Percentiles rank a stretch among this genome's conserved stretches.
Conservation (phyloP, 2,888 invertebrate genomes). For the Pandemis cinnamomeana region DNA sequence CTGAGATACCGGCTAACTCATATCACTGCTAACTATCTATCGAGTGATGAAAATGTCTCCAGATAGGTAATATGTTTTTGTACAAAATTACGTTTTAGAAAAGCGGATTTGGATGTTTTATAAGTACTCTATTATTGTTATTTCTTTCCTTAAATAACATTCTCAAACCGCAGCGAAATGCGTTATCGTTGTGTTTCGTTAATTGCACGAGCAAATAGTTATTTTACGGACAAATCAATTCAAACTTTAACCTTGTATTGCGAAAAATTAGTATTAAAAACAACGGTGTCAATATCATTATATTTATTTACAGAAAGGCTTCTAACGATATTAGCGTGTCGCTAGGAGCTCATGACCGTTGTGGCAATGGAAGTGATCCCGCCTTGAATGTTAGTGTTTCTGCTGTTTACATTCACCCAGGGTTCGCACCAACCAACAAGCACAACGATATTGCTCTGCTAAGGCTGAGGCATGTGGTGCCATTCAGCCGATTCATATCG, state of each 20-base stretch:
- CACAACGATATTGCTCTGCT: conserved; percentile 86
- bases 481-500: conserved; percentile 78
- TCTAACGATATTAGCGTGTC: conserved; percentile 78
- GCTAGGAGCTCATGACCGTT: conserved; percentile 82
- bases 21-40: too few species aligned
- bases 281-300: not conserved
- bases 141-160: not conserved
- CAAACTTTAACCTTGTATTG: not conserved
- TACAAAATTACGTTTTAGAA: too few species aligned
- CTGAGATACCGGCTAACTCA: too few species aligned
- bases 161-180: not conserved
- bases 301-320: conserved; percentile 59
- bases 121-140: not conserved
- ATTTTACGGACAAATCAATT: conserved; percentile 11
- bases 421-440: conserved; percentile 77
- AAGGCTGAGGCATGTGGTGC: conserved; percentile 77
- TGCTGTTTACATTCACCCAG: conserved; percentile 79
- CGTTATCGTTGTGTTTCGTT: conserved; percentile 1
- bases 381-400: conserved; percentile 80
- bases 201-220: conserved; percentile 4
- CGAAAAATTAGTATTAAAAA: not conserved
- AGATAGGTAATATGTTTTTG: too few species aligned
- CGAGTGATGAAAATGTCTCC: too few species aligned
- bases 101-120: not conserved
- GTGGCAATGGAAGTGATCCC: conserved; percentile 72